phyloP scores from a whole-genome alignment of 2,797 vertebrate genomes.

The Syndactyla subalaris region DNA sequence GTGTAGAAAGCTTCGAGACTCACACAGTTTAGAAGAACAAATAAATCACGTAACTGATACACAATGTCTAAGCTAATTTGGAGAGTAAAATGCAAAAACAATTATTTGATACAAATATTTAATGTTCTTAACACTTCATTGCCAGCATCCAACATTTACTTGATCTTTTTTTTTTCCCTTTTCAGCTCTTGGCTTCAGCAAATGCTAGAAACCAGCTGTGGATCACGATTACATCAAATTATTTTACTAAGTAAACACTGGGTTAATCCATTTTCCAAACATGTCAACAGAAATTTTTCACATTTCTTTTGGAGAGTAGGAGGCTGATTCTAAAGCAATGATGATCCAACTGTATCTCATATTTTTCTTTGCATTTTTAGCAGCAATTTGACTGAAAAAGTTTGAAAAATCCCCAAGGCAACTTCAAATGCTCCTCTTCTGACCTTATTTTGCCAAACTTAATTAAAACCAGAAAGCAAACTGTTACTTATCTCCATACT shows the following conservation, averaged over 20 bases:
- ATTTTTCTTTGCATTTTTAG: background rate
- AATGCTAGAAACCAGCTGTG: background rate
- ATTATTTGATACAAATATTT: background rate
- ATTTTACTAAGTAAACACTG: conserved; percentile 12
- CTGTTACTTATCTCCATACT: background rate
- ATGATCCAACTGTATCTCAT: background rate
- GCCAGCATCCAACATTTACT: background rate
- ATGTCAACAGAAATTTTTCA: background rate
- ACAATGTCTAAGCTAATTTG: background rate
- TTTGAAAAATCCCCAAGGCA: background rate
- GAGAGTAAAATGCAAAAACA: background rate
- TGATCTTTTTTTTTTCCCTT: background rate
- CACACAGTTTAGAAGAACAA: background rate
- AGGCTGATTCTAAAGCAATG: background rate
- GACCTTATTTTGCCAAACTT: conserved; percentile 26
- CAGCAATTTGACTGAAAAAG: background rate
- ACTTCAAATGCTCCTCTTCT: background rate
- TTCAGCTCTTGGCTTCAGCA: background rate
- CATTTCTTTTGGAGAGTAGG: background rate
- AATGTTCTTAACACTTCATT: background rate
- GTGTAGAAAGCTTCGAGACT: background rate
- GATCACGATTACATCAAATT: background rate
- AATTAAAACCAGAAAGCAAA: background rate
- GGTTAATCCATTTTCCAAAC: conserved; percentile 18
- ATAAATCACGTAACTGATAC: background rate